phyloP scores from a whole-genome alignment of 2,113 vertebrate genomes.

The Mola mola region DNA sequence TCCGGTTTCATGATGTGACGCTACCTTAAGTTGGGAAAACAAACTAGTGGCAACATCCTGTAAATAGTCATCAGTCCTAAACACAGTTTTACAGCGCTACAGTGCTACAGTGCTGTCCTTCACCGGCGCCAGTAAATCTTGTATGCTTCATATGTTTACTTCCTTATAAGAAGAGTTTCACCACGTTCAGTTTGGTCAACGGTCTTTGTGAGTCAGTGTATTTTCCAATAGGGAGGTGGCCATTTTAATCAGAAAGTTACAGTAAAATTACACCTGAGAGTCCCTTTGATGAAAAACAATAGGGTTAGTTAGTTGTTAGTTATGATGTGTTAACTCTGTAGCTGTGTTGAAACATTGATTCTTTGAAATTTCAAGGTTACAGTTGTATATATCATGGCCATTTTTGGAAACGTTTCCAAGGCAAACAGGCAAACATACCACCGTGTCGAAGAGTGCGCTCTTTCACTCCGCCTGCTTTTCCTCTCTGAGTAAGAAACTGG shows the following conservation, averaged over 20 bases:
- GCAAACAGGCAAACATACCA: conserved; percentile 43
- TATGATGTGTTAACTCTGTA: neutral
- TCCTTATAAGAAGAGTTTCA: conserved; percentile 24
- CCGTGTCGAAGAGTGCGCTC: conserved; percentile 29
- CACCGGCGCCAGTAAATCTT: conserved; percentile 23
- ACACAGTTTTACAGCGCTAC: no score
- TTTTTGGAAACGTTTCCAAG: conserved; percentile 42
- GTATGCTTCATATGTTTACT: conserved; percentile 37
- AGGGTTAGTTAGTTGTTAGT: conserved; percentile 7
- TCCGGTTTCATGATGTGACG: conserved; percentile 25
- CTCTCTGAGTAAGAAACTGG: conserved; percentile 18
- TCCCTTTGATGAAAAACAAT: conserved; percentile 20
- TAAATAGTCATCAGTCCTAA: conserved; percentile 50
- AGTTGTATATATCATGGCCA: conserved; percentile 33
- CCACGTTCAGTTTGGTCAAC: conserved; percentile 24
- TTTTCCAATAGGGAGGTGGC: conserved; percentile 21
- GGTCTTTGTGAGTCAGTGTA: conserved; percentile 50
- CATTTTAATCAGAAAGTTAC: conserved; percentile 17
- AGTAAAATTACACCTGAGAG: no score
- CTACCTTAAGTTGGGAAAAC: conserved; percentile 26
- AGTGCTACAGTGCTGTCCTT: conserved; percentile 21
- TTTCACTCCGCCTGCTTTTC: conserved; percentile 28
- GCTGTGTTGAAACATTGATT: conserved; percentile 2
- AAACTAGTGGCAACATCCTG: conserved; percentile 33
- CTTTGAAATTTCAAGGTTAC: conserved; percentile 16